Evolutionary conservation across 1,140 invertebrate species (phyloP).

Genomic region (Cherax destructor): DNA sequence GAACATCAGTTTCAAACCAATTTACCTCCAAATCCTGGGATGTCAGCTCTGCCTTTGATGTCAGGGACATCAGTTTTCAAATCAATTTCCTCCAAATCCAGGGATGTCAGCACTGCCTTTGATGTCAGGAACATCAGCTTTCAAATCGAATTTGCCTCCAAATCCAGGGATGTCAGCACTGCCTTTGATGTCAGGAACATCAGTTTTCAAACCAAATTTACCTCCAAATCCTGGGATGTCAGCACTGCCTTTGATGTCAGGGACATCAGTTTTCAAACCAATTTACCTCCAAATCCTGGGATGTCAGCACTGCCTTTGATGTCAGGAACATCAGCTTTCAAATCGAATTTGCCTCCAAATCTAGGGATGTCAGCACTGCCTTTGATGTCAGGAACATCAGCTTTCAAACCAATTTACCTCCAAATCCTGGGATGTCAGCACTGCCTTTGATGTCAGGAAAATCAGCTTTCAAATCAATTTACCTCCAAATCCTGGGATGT

Average conservation of each 20-base stretch:
- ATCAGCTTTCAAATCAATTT: neutral
- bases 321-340: too few relatives aligned
- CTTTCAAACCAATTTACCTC: too few relatives aligned
- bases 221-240: too few relatives aligned
- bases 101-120: neutral
- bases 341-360: too few relatives aligned
- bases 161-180: neutral
- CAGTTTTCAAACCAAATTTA: too few relatives aligned
- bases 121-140: neutral
- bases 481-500: neutral
- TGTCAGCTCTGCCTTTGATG: neutral
- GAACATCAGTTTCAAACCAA: neutral
- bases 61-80: neutral
- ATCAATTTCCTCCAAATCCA: neutral
- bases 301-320: neutral
- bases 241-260: too few relatives aligned
- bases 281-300: neutral
- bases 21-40: conserved; percentile 1
- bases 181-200: too few relatives aligned
- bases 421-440: too few relatives aligned
- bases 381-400: too few relatives aligned
- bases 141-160: neutral
- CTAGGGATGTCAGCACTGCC: too few relatives aligned
- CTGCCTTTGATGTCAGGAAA: neutral
- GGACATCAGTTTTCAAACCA: neutral